Evolutionary conservation across 1,140 invertebrate genomes (phyloP).

Genomic region (Hormaphis cornu): DNA sequence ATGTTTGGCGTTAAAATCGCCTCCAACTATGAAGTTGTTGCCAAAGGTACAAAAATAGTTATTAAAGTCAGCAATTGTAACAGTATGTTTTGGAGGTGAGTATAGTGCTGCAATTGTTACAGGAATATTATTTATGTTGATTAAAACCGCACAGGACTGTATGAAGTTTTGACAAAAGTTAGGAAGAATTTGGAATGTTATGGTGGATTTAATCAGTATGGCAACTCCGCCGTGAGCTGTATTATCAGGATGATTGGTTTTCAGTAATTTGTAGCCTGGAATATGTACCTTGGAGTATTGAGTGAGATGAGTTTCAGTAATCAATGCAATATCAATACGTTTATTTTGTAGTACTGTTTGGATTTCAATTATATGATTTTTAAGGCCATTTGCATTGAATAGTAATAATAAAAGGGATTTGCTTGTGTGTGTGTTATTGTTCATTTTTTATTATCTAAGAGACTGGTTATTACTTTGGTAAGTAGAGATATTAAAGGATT

Average conservation of each 20-base stretch:
- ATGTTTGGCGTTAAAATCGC: conserved; percentile 44
- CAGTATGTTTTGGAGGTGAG: conserved; percentile 11
- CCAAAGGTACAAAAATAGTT: conserved; percentile 32
- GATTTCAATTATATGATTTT: conserved; percentile 33
- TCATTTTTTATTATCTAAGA: background rate
- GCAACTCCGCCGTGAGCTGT: conserved; percentile 5
- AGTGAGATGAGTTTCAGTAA: conserved; percentile 35
- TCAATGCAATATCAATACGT: conserved; percentile 35
- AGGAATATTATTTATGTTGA: background rate
- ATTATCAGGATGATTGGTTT: conserved; percentile 1
- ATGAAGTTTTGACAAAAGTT: background rate
- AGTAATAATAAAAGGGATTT: conserved; percentile 30
- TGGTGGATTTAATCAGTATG: background rate
- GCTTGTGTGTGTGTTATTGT: background rate
- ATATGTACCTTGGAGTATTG: conserved; percentile 32
- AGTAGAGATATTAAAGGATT: background rate
- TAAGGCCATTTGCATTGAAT: conserved; percentile 35
- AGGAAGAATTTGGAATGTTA: background rate
- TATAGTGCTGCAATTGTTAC: conserved; percentile 11
- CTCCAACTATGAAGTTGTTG: conserved; percentile 40
- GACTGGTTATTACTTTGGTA: background rate
- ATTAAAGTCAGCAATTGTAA: background rate
- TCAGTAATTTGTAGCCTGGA: background rate
- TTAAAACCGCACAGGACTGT: conserved; percentile 2
- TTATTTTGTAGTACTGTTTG: conserved; percentile 33